Evolutionary conservation across 1,140 invertebrate genomes (phyloP), one percentile per base, ranked within the genome.

Genomic region (Oppia nitens): DNA sequence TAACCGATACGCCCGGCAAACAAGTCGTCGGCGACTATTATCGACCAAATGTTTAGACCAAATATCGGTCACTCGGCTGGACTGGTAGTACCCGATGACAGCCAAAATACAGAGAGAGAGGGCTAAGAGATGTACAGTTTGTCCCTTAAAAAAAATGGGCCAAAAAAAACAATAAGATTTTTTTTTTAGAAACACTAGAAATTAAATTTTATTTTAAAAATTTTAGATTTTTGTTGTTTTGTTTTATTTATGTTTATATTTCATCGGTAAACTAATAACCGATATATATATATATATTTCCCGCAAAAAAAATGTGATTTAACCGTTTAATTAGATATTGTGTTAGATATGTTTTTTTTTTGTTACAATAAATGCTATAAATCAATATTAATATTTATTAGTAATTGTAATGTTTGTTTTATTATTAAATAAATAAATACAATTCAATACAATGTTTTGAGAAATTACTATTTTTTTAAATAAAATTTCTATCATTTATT

Each of bases 1-100:
- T 40, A 40, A 6, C 32, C 17, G 32, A 40, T 17, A 79, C 77
- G 60, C 76, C n/a, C n/a, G 6, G 53, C 60, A 24, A 23, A 61
- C 62, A 21, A 66, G 60, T 54, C 50, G 40, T 6, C 68, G 4
- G 55, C 72, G 27, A 66, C 68, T 4, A 45, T 61, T n/a, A 20
- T 61, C 54, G 29, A 57, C 45, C 68, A 68, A 59, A n/a, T n/a
- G 76, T 91, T 17, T 69, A 92, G 17, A 79, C 80, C 27, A 80
- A 86, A 51, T 94, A 94, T 68, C 78, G 81, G 63, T 80, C 86
- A 0, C 73, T 96, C 4, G 91, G 90, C 1, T 94, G 87, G 85
- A 82, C 80, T 2, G 81, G 80, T 12, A 49, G 21, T 25, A 47
- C n/a, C n/a, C 85, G 50, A 80, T 81, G 64, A 77, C 79, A 60